phyloP scores from a whole-genome alignment of 2,888 invertebrate species.

The Miltochrista miniata region DNA sequence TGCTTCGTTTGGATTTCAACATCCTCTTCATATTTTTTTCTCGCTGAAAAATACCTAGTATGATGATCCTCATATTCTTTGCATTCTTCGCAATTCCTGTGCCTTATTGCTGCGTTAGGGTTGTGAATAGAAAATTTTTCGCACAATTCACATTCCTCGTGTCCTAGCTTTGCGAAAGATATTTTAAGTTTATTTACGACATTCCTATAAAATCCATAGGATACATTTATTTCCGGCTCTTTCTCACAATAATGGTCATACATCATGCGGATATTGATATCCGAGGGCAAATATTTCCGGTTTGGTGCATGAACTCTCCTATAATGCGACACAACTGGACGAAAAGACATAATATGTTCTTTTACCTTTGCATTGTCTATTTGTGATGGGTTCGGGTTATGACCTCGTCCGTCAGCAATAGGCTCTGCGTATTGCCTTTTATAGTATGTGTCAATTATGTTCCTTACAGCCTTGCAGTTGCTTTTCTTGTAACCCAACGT shows the following conservation, averaged over 20 bases:
- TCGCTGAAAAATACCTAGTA: conserved; percentile 10
- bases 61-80: conserved; percentile 12
- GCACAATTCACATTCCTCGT: conserved; percentile 14
- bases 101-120: conserved; percentile 9
- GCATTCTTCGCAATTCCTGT: conserved; percentile 11
- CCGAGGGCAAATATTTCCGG: too few species aligned
- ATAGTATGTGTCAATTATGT: too few species aligned
- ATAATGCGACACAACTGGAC: too few species aligned
- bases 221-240: too few species aligned
- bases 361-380: too few species aligned
- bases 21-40: conserved; percentile 15
- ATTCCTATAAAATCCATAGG: conserved; percentile 4
- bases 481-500: conserved; percentile 15
- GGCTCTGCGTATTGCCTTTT: too few species aligned
- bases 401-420: too few species aligned
- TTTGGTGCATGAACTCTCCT: too few species aligned
- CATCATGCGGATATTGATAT: too few species aligned
- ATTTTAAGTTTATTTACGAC: conserved; percentile 8
- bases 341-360: too few species aligned
- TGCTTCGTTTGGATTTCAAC: conserved; percentile 3
- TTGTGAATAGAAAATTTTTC: conserved; percentile 16
- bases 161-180: conserved; percentile 6
- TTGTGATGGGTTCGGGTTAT: too few species aligned
- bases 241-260: too few species aligned
- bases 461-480: not conserved